Evolutionary conservation across 2,797 vertebrate species (phyloP).

Genomic region (Lemur catta): DNA sequence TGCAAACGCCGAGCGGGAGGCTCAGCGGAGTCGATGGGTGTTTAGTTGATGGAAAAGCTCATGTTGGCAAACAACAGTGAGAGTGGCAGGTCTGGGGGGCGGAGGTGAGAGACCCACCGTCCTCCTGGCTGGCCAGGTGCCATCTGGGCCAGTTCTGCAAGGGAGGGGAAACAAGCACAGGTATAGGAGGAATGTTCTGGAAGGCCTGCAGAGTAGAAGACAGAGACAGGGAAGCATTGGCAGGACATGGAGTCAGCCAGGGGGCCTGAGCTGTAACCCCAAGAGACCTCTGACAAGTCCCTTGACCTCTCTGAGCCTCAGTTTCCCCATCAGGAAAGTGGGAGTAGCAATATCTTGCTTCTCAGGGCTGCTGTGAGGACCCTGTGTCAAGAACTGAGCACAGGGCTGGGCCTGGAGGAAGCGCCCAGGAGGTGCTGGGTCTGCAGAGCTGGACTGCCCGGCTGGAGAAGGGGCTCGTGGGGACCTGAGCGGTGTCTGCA

Average conservation of each 20-base stretch:
- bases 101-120: fast-evolving
- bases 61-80: fast-evolving
- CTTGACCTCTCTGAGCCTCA: neutral
- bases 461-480: neutral
- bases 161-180: neutral
- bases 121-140: neutral
- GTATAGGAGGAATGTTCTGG: neutral
- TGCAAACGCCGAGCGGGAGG: neutral
- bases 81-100: neutral
- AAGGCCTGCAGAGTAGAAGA: neutral
- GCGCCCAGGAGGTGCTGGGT: fast-evolving
- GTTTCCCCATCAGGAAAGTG: neutral
- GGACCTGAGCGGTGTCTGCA: neutral
- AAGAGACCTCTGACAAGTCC: neutral
- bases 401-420: neutral
- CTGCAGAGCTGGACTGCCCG: neutral
- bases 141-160: neutral
- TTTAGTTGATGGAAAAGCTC: neutral
- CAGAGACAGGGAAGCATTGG: neutral
- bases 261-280: neutral
- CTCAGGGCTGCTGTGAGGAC: neutral
- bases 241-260: too few relatives aligned
- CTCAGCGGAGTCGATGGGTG: fast-evolving
- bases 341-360: fast-evolving
- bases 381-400: neutral